A percentile compares a stretch with the other conserved stretches of the same genome.
phyloP scores from a whole-genome alignment of 1,140 invertebrate genomes.

The Leptestheria dahalacensis region DNA sequence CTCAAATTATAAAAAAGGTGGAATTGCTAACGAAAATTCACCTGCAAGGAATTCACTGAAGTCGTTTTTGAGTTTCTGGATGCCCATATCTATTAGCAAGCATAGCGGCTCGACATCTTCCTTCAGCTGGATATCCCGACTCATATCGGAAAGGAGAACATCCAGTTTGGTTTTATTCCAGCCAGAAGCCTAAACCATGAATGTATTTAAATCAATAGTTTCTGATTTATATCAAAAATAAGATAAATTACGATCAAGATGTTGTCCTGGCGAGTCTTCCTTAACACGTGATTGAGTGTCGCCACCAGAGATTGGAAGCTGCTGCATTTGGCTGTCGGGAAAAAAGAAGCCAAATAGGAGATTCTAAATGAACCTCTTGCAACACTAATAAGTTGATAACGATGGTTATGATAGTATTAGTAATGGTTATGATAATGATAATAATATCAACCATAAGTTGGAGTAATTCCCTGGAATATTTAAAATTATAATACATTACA shows the following conservation, averaged over 20 bases:
- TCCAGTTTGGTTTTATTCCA: neutral
- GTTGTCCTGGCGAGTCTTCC: neutral
- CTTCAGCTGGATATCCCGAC: neutral
- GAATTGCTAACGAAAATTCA: slow-evolving; percentile 1
- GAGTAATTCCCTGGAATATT: too few species aligned
- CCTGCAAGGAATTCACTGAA: slow-evolving; percentile 18
- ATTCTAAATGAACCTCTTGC: neutral
- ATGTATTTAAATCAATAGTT: too few species aligned
- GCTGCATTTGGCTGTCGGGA: neutral
- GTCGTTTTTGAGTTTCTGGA: slow-evolving; percentile 19
- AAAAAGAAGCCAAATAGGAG: neutral
- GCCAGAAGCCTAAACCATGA: neutral
- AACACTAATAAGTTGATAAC: neutral
- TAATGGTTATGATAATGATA: neutral
- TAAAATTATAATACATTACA: neutral
- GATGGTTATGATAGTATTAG: neutral
- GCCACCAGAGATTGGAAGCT: neutral
- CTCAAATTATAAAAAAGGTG: neutral
- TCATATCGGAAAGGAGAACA: neutral
- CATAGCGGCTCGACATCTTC: slow-evolving; percentile 14
- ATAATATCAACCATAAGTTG: too few species aligned
- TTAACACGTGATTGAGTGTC: neutral
- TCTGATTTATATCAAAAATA: too few species aligned
- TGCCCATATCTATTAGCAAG: slow-evolving; percentile 19
- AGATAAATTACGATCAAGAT: neutral